These are phyloP conservation scores for Pristionchus maxplancki DNA, from an alignment of 2,888 invertebrate genomes.

Conservation along the genomic window DNA sequence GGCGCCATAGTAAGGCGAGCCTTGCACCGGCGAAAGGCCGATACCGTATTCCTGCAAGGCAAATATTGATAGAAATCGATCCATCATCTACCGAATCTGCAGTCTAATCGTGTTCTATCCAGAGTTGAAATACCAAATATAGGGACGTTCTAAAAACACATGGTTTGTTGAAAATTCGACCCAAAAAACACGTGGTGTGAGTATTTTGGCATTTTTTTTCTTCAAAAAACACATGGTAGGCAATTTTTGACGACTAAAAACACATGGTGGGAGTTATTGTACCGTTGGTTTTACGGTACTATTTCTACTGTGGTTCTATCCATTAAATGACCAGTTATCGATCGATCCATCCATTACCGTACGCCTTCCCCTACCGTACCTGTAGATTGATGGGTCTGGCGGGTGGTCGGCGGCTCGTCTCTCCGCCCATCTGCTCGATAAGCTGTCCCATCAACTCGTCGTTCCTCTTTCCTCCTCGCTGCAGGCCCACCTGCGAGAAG, in stretches of 20 bases:
- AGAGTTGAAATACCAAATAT: no score
- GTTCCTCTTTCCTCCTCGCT: not conserved
- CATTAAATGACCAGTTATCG: not conserved
- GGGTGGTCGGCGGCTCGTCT: not conserved
- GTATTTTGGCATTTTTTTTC: no score
- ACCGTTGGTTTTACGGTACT: no score
- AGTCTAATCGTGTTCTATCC: no score
- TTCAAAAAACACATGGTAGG: no score
- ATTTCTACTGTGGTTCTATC: no score
- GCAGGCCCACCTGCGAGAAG: not conserved
- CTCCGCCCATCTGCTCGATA: conserved; percentile 16
- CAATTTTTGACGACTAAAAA: no score
- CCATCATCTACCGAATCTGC: not conserved
- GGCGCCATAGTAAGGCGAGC: conserved; percentile 15
- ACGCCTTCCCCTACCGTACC: conserved; percentile 23
- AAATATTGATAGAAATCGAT: no score
- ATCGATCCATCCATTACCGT: not conserved
- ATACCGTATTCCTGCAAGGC: conserved; percentile 46
- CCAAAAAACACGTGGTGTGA: no score
- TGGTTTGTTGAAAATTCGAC: no score
- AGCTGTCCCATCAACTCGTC: not conserved
- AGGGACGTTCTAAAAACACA: no score
- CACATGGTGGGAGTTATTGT: no score
- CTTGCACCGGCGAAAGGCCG: conserved; percentile 2
- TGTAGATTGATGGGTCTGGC: conserved; percentile 47